Evolutionary conservation across 2,797 vertebrate genomes (phyloP), one percentile per base, ranked within the genome.

Genomic region (Amblyraja radiata): DNA sequence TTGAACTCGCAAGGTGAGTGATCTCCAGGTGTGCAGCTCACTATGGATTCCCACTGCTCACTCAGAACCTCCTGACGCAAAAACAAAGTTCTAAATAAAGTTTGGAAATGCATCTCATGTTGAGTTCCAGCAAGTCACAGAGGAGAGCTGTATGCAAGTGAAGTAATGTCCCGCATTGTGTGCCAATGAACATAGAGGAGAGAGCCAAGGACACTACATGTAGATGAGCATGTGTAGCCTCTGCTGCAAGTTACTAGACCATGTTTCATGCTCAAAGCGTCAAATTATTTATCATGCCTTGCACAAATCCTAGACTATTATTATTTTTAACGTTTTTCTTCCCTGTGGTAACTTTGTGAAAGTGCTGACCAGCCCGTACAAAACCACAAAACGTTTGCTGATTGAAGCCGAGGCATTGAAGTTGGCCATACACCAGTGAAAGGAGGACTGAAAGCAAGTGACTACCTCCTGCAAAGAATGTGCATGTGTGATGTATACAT

Each of bases 381-480:
- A 36, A 74, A 74, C 71, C 16, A 9, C n/a, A 21, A 68, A 88
- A 68, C 16, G n/a, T 63, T 32, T 65, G 14, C 76, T 77, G 32
- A 36, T 78, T 36, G 2, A 36, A 36, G 32, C n/a, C 32, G 74
- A 36, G 32, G 13, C 32, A 14, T 14, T 78, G 3, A 78, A 78
- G 36, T 36, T 78, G n/a, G 77, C n/a, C 77, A 32, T 9, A 78
- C n/a, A 74, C 71, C 71, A 13, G n/a, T 10, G 76, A 32, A 36
- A 9, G 32, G 77, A 16, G 2, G 16, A 36, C 36, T 36, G 16
- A 36, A 36, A 16, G 36, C 4, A 36, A 36, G 58, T 88, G 84
- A 88, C 61, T 88, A 88, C 84, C 61, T 88, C 84, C 63, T 68
- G 84, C n/a, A 68, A 88, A 88, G n/a, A 36, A 65, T 68, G n/a